Conservation (phyloP, 2,888 invertebrate species). For the Agrotis clavis region DNA sequence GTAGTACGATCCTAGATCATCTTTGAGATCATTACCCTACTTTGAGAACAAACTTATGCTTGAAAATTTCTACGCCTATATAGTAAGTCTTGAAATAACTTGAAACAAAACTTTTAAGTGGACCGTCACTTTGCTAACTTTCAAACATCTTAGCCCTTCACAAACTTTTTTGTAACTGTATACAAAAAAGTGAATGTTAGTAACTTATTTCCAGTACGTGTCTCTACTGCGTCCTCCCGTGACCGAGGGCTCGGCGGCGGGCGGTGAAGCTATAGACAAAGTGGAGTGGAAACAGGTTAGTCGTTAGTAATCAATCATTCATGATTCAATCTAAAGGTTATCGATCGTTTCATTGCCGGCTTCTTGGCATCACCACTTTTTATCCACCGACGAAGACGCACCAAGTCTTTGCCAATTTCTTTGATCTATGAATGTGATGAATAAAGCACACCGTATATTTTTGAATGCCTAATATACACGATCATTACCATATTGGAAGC, state of each 20-base stretch:
- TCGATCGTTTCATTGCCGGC: slow-evolving; percentile 68
- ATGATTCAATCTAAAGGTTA: slow-evolving; percentile 69
- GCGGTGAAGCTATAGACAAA: slow-evolving; percentile 94
- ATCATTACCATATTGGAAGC: slow-evolving; percentile 45
- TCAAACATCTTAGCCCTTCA: slow-evolving; percentile 6
- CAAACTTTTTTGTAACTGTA: slow-evolving; percentile 9
- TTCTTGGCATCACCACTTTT: slow-evolving; percentile 68
- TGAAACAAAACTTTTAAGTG: slow-evolving; percentile 3
- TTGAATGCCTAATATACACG: slow-evolving; percentile 45
- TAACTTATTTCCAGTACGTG: slow-evolving; percentile 93
- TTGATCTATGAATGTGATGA: slow-evolving; percentile 60
- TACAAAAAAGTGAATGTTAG: slow-evolving; percentile 45
- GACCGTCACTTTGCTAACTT: slow-evolving; percentile 8
- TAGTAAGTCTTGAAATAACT: not conserved
- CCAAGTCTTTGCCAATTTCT: slow-evolving; percentile 64
- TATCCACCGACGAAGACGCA: slow-evolving; percentile 41
- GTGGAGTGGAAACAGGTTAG: slow-evolving; percentile 97
- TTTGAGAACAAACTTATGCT: not conserved
- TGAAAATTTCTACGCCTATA: not conserved
- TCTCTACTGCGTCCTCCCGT: slow-evolving; percentile 96
- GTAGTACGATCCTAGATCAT: too few species aligned
- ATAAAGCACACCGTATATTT: slow-evolving; percentile 44
- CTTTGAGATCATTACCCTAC: not conserved
- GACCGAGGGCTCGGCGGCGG: slow-evolving; percentile 92
- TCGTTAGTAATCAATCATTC: slow-evolving; percentile 73